phyloP scores from a whole-genome alignment of 2,888 invertebrate species.

The Acronicta alni region DNA sequence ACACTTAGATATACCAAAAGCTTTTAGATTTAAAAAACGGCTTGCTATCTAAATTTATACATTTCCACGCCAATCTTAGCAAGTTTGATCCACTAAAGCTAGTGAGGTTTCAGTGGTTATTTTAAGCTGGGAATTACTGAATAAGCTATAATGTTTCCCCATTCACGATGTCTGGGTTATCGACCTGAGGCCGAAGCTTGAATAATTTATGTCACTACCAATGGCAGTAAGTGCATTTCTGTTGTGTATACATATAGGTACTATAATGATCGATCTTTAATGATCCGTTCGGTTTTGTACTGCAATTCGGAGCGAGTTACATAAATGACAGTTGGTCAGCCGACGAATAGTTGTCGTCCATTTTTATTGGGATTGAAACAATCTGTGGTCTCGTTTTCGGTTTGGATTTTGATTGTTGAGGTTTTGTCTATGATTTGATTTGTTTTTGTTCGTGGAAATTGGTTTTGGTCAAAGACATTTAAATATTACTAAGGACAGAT shows the following conservation, averaged over 20 bases:
- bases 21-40: slow-evolving; percentile 57
- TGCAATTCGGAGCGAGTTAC: slow-evolving; percentile 16
- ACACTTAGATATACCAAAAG: slow-evolving; percentile 52
- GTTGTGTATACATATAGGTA: slow-evolving; percentile 34
- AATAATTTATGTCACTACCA: slow-evolving; percentile 75
- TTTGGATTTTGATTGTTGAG: not conserved
- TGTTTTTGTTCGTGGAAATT: not conserved
- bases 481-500: too few relatives aligned
- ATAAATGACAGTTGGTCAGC: slow-evolving; percentile 35
- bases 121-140: slow-evolving; percentile 64
- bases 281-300: slow-evolving; percentile 20
- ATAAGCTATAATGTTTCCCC: slow-evolving; percentile 65
- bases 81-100: slow-evolving; percentile 54
- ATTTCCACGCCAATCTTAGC: slow-evolving; percentile 59
- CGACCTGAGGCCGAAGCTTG: slow-evolving; percentile 70
- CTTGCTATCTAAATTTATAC: slow-evolving; percentile 63
- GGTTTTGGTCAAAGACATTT: too few relatives aligned
- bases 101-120: slow-evolving; percentile 62
- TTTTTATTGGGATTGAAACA: slow-evolving; percentile 23
- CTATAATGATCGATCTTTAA: slow-evolving; percentile 43
- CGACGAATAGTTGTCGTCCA: slow-evolving; percentile 5
- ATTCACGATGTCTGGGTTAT: slow-evolving; percentile 73
- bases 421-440: not conserved
- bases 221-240: slow-evolving; percentile 58
- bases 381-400: slow-evolving; percentile 21